A percentile compares a stretch with the other conserved stretches of the same genome.
These are phyloP conservation scores for Crotalus adamanteus DNA, from an alignment of 2,797 vertebrate species.

Conservation along the genomic window DNA sequence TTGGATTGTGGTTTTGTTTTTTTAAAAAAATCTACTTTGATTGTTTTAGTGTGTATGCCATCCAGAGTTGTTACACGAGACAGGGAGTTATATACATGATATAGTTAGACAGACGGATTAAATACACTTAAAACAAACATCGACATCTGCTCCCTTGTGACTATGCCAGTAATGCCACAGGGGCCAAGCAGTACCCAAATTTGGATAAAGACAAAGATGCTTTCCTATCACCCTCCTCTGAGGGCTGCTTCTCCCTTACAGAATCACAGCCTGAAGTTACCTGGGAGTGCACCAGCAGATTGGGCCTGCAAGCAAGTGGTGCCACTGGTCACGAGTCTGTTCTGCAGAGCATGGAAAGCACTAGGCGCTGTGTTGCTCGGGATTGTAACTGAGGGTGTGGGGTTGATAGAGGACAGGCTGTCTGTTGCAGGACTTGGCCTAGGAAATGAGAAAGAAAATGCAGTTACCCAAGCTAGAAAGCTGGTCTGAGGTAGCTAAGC, in stretches of 20 bases:
- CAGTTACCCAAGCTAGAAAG: too few relatives aligned
- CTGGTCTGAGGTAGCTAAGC: background rate
- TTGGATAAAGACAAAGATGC: background rate
- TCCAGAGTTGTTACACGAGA: background rate
- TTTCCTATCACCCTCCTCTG: background rate
- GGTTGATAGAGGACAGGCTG: conserved; percentile 44
- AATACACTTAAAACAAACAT: background rate
- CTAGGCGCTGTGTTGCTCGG: conserved; percentile 69
- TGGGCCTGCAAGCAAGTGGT: conserved; percentile 76
- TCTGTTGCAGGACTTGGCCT: conserved; percentile 74
- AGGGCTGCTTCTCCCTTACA: background rate
- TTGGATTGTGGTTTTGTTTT: background rate
- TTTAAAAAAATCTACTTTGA: background rate
- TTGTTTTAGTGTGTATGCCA: background rate
- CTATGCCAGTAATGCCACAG: background rate
- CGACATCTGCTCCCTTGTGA: background rate
- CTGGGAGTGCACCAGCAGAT: conserved; percentile 65
- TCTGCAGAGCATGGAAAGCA: conserved; percentile 85
- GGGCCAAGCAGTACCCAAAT: background rate
- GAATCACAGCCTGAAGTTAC: conserved; percentile 48
- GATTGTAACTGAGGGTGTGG: conserved; percentile 13
- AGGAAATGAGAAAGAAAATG: background rate
- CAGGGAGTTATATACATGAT: background rate
- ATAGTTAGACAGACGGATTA: background rate
- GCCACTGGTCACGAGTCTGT: conserved; percentile 79